Base-by-base conservation (phyloP, 2,888 invertebrate genomes). In the Plusia festucae region DNA sequence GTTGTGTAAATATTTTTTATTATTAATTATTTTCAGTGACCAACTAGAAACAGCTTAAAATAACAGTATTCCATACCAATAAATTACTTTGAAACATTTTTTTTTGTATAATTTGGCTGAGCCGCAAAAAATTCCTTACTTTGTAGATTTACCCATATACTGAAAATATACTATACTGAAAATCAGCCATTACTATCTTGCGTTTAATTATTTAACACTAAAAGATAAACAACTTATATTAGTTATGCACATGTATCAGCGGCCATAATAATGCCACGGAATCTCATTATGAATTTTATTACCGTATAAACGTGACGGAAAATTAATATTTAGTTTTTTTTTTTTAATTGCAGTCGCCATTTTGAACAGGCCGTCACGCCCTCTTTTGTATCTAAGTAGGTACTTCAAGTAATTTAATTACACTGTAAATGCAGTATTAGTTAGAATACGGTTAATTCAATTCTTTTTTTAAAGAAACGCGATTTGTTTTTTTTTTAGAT, bases 311-410 rank as follows among this genome's bases (percentile, higher is more conserved):
- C 70, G 84, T 85, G 85, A 83, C 81, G 75, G 81, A 79, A 80
- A 78, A 82, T 85, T 84, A 81, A 76, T 78, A 75, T 75, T 68
- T 73, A 73, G 57, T 73, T 80, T 66, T 71, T 79, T 74, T 81
- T 82, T 82, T 84, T 84, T 85, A 82, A 86, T 85, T 83, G 81
- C 74, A 13, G 76, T 67, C 70, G 86, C 88, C 87, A 88, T 88
- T 69, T 88, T 88, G 83, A 27, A 63, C 24, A 59, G 64, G 55
- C 22, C 58, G 84, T 84, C 82, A 83, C 86, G 87, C 85, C 84
- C 82, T 60, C 70, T 76, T 73, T 73, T 68, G 73, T 70, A 53
- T 56, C 67, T 65, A 65, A 78, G 65, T 70, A 79, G 70, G 32
- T 56, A 53, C 60, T 76, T 52, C 24, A 52, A 71, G 32, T 56